These are phyloP conservation scores for Trematomus loennbergii DNA, from an alignment of 2,113 vertebrate genomes.

Conservation along the genomic window DNA sequence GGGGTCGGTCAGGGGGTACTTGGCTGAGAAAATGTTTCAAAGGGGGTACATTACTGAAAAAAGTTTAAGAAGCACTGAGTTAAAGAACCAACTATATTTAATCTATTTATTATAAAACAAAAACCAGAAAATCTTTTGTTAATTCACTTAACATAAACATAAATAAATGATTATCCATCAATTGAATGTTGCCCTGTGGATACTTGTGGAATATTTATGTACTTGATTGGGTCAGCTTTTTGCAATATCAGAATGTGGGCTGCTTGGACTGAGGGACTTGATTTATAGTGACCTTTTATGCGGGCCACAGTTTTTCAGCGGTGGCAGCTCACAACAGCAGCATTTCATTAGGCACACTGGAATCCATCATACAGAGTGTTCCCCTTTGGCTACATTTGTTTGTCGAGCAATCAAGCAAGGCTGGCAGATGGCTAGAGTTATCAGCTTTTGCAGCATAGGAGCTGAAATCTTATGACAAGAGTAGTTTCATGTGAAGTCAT, in stretches of 20 bases:
- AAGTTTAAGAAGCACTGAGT: too few relatives aligned
- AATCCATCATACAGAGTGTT: constrained; percentile 72
- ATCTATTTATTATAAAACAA: neutral
- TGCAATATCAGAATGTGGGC: constrained; percentile 34
- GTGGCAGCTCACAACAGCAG: constrained; percentile 59
- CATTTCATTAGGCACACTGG: constrained; percentile 74
- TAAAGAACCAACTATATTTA: neutral
- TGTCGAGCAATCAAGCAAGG: constrained; percentile 54
- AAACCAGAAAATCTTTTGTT: neutral
- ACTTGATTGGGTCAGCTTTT: constrained; percentile 51
- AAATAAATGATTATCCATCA: neutral
- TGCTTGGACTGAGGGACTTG: constrained; percentile 46
- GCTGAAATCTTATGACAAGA: constrained; percentile 35
- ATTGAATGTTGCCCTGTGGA: neutral
- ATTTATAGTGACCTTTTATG: constrained; percentile 81
- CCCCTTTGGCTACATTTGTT: constrained; percentile 65
- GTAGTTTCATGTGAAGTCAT: constrained; percentile 16
- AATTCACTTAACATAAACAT: too few relatives aligned
- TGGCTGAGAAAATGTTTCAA: too few relatives aligned
- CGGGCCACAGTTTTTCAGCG: constrained; percentile 63
- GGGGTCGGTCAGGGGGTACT: too few relatives aligned
- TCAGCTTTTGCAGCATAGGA: constrained; percentile 36
- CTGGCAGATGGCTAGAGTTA: constrained; percentile 60
- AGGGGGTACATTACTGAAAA: too few relatives aligned
- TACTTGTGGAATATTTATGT: constrained; percentile 40